Percentiles rank a stretch among this genome's conserved stretches.
phyloP scores from a whole-genome alignment of 2,888 invertebrate species.

The Dryobotodes eremita region DNA sequence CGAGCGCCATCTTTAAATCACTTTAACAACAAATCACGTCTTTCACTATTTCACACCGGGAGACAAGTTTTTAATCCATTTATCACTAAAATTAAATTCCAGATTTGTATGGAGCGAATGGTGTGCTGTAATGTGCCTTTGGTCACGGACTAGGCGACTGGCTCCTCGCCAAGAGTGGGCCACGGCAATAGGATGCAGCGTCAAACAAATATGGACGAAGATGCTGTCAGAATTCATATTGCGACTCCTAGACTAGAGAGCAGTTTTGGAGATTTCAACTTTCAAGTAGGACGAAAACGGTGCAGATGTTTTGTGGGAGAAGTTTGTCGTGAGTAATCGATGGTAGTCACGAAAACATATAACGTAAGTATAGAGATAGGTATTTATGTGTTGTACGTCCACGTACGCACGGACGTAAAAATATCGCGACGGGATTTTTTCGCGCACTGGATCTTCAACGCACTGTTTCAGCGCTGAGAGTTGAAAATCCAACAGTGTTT shows the following conservation, averaged over 20 bases:
- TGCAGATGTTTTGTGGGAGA: conserved; percentile 39
- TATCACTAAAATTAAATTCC: conserved; percentile 71
- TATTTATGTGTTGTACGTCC: not conserved
- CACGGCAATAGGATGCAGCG: conserved; percentile 57
- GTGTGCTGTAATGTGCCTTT: conserved; percentile 63
- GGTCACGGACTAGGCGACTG: conserved; percentile 67
- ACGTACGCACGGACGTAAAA: too few relatives aligned
- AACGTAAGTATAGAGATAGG: not conserved
- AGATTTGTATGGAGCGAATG: conserved; percentile 62
- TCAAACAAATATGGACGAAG: conserved; percentile 63
- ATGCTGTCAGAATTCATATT: conserved; percentile 55
- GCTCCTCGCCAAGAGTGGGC: conserved; percentile 65
- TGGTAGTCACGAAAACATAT: not conserved
- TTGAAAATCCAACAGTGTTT: too few relatives aligned
- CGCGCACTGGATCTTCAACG: too few relatives aligned
- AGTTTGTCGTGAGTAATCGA: conserved; percentile 23
- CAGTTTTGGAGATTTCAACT: conserved; percentile 28
- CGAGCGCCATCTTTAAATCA: conserved; percentile 34
- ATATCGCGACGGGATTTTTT: too few relatives aligned
- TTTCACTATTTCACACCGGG: conserved; percentile 61
- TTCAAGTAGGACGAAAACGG: conserved; percentile 6
- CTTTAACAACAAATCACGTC: conserved; percentile 58
- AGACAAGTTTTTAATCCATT: conserved; percentile 75
- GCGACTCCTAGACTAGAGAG: conserved; percentile 24
- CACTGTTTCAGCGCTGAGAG: too few relatives aligned